Conservation (phyloP, 1,140 invertebrate genomes). For the Agrypnia vestita region DNA sequence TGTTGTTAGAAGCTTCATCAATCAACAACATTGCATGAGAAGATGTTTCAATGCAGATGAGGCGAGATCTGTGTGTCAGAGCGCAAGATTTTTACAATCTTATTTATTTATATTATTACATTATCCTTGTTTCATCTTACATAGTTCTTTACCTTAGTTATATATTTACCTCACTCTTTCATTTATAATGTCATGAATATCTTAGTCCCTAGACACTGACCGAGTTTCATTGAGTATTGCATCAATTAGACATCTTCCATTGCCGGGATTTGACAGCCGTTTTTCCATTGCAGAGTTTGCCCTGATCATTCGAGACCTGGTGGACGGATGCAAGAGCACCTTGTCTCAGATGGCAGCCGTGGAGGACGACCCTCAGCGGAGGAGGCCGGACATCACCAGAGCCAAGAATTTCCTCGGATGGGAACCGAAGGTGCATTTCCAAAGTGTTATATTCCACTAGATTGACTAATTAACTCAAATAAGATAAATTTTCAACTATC, state of each 20-base stretch:
- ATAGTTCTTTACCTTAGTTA: no score
- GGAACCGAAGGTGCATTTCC: conserved; percentile 87
- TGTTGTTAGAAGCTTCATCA: no score
- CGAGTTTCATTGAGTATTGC: neutral
- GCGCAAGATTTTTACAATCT: no score
- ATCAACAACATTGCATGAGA: no score
- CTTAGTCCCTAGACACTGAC: no score
- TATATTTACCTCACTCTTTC: no score
- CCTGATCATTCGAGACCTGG: conserved; percentile 89
- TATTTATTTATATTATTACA: no score
- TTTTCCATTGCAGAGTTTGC: conserved; percentile 87
- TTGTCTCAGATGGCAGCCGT: conserved; percentile 88
- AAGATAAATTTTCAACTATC: neutral
- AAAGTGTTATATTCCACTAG: neutral
- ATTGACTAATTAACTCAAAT: neutral
- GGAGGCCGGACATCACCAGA: conserved; percentile 93
- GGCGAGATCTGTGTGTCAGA: no score
- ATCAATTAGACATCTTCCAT: neutral
- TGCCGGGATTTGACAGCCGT: neutral
- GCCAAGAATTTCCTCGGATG: conserved; percentile 92
- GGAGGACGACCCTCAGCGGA: conserved; percentile 95
- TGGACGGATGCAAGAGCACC: conserved; percentile 86
- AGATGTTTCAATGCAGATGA: no score
- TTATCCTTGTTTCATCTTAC: no score
- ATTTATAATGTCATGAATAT: no score